Evolutionary conservation across 2,888 invertebrate genomes (phyloP), one percentile per base, ranked within the genome.

Genomic region (Cheilosia vernalis): DNA sequence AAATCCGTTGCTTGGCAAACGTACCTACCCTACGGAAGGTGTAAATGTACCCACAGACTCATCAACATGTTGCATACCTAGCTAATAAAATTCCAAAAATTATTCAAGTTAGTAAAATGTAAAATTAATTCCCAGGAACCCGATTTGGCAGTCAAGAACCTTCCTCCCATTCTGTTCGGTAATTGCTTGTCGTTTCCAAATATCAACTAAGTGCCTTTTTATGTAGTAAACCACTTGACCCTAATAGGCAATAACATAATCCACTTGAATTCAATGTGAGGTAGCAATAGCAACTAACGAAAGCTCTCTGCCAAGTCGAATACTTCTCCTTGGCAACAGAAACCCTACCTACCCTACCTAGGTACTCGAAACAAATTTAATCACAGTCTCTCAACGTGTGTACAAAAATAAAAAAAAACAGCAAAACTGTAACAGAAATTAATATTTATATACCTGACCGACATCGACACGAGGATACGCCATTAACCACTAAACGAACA

Each of bases 191-290:
- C 15, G 13, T 55, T 55, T 24, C 55, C 40, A 74, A 74, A 56
- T 55, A 17, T 55, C 33, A 77, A 24, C 67, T 77, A 77, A 77
- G 77, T 77, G 67, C 53, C 67, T 77, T 77, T 69, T 44, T 51
- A n/a, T 77, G 77, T 77, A 61, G 24, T 37, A 53, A 61, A 53
- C 69, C 77, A 69, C 69, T 77, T 77, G 77, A 77, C 77, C 69
- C 67, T 69, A 67, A 77, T 77, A 60, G 53, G 49, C 61, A 44
- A 69, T 60, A 69, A 55, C 77, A 61, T 77, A 77, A 69, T 77
- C 77, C 69, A 77, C 69, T 77, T 61, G 42, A 60, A 60, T 67
- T 51, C 60, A 40, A 67, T 69, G 53, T 69, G 60, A 58, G 58
- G 15, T 19, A 58, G 40, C 70, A 60, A 27, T 19, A 58, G 40